Conservation (phyloP, 2,888 invertebrate species). For the Zaprionus lineosus region DNA sequence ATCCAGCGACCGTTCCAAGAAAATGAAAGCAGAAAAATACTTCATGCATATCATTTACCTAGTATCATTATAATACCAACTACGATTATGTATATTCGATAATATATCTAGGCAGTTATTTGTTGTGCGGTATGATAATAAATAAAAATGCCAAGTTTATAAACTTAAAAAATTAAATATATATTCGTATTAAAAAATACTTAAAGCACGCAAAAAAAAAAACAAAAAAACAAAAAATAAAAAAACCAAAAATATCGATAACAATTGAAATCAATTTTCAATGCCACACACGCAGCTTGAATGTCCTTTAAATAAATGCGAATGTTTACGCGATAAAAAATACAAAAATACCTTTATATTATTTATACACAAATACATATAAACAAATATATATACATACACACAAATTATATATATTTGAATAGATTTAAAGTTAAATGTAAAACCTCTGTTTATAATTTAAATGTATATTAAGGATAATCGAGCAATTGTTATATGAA, state of each 20-base stretch:
- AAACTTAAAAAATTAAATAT: slow-evolving; percentile 10
- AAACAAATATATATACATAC: too few species aligned
- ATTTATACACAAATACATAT: too few species aligned
- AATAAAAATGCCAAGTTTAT: slow-evolving; percentile 21
- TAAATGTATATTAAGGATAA: slow-evolving; percentile 38
- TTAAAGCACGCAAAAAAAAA: slow-evolving; percentile 12
- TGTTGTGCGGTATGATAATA: slow-evolving; percentile 26
- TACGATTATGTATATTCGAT: slow-evolving; percentile 7
- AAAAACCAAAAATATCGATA: too few species aligned
- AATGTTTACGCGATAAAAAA: slow-evolving; percentile 35
- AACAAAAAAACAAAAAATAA: slow-evolving; percentile 6
- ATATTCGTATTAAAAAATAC: slow-evolving; percentile 8
- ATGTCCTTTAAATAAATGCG: slow-evolving; percentile 15
- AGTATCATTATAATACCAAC: neutral
- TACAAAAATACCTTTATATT: too few species aligned
- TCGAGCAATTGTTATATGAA: slow-evolving; percentile 47
- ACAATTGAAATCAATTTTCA: too few species aligned
- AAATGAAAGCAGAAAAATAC: neutral
- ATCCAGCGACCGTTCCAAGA: slow-evolving; percentile 9
- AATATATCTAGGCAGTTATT: slow-evolving; percentile 39
- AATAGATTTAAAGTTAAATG: neutral
- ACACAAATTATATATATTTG: neutral
- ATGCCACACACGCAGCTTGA: slow-evolving; percentile 41
- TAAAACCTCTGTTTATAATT: too few species aligned
- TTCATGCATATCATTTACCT: slow-evolving; percentile 51